Evolutionary conservation across 2,113 vertebrate species (phyloP).

Genomic region (Haplochromis vanheusdeni): DNA sequence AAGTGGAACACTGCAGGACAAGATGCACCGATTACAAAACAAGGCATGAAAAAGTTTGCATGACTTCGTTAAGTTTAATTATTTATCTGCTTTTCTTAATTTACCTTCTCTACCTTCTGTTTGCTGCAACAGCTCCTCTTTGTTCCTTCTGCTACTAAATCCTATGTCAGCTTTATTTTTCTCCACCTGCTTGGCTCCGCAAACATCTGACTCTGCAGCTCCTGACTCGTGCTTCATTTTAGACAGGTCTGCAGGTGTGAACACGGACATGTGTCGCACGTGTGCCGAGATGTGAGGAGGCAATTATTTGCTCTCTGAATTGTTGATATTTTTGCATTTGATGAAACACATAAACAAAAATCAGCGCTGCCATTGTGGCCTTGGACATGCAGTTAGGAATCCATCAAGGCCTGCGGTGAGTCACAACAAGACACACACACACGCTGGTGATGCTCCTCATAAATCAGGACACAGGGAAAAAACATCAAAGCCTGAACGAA

Average conservation of each 20-base stretch:
- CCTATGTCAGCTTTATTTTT: neutral
- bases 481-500: neutral
- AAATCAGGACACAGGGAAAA: neutral
- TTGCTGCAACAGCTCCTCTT: neutral
- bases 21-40: neutral
- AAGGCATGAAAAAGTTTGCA: neutral
- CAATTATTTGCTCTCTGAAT: neutral
- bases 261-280: neutral
- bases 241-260: neutral
- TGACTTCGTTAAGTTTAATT: rapidly evolving
- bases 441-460: neutral
- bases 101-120: neutral
- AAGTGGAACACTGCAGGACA: constrained; percentile 85
- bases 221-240: neutral
- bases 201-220: neutral
- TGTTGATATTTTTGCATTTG: neutral
- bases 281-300: neutral
- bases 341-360: neutral
- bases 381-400: neutral
- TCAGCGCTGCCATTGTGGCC: neutral
- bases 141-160: neutral
- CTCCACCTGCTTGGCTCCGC: neutral
- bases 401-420: neutral
- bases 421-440: neutral
- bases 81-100: neutral